Conservation (phyloP, 2,888 invertebrate genomes). For the Hyposoter dolosus region DNA sequence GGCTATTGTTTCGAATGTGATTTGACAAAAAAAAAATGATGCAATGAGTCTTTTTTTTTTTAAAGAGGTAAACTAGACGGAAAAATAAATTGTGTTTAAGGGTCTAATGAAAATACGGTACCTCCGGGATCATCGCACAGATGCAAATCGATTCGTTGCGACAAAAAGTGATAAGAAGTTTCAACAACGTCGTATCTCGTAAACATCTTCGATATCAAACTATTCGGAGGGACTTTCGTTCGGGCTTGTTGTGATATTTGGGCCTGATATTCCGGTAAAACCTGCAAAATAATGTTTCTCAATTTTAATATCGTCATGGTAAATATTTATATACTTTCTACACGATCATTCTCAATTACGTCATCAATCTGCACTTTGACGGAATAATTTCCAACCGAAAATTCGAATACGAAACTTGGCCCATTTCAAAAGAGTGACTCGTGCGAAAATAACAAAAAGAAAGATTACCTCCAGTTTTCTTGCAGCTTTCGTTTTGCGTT, state of each 20-base stretch:
- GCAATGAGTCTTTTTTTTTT: conserved; percentile 16
- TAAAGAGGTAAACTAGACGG: background rate
- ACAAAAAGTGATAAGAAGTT: conserved; percentile 98
- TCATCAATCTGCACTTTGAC: background rate
- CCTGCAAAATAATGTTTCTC: conserved; percentile 81
- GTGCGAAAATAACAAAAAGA: conserved; percentile 7
- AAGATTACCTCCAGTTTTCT: conserved; percentile 90
- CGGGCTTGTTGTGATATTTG: conserved; percentile 88
- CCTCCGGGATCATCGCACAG: conserved; percentile 97
- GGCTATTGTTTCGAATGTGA: conserved; percentile 85
- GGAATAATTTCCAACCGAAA: too few species aligned
- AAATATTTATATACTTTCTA: background rate
- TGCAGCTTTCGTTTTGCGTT: conserved; percentile 93
- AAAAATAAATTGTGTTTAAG: conserved; percentile 17
- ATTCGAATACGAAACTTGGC: too few species aligned
- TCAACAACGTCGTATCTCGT: conserved; percentile 96
- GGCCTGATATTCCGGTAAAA: conserved; percentile 91
- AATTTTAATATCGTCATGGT: background rate
- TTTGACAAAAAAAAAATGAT: background rate
- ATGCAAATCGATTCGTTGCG: conserved; percentile 97
- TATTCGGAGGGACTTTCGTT: conserved; percentile 82
- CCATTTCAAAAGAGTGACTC: background rate
- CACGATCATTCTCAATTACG: background rate
- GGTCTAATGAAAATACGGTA: conserved; percentile 83
- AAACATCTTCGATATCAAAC: conserved; percentile 89